Evolutionary conservation across 2,113 vertebrate species (phyloP), one percentile per base, ranked within the genome.

Genomic region (Toxotes chatareus): DNA sequence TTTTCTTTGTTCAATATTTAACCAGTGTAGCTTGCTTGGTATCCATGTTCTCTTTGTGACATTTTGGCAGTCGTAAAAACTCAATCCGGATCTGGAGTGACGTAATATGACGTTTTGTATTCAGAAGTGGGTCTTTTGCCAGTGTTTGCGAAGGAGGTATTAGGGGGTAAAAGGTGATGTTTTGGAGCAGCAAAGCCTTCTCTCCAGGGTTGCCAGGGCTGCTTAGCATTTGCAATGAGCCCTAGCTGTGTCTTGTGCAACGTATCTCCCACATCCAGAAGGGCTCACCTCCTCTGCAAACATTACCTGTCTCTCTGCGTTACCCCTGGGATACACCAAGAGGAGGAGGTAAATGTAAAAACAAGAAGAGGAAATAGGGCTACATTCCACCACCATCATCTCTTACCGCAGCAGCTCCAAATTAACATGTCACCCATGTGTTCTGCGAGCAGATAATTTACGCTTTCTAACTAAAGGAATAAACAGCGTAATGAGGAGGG

Each of bases 151-250:
- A 79, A 79, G 62, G 47, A 46, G 72, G 84, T 73, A 91, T 90
- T 87, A 87, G 76, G 73, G 83, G 83, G 67, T 85, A 84, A 69
- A 65, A 68, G 87, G 79, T 84, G 86, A 89, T 86, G 85, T 91
- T 89, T 87, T 62, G 76, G 79, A 89, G 75, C 69, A 55, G 68
- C 63, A 91, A 88, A 89, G 80, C 81, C 80, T 57, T 80, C 65
- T 86, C 87, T 88, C 82, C 47, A 34, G 87, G 85, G 83, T 84
- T 86, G 84, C 81, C 79, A 70, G 71, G 75, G 66, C 82, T 93
- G 88, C 93, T 94, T 93, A 91, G 89, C 88, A 93, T 93, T 92
- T 90, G 72, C 86, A 88, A 90, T 93, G 87, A 93, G 91, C 66
- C 80, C 85, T 83, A 81, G 85, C 71, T 69, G 70, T 57, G 89